Conservation (phyloP, 2,113 vertebrate species). For the Rana temporaria region DNA sequence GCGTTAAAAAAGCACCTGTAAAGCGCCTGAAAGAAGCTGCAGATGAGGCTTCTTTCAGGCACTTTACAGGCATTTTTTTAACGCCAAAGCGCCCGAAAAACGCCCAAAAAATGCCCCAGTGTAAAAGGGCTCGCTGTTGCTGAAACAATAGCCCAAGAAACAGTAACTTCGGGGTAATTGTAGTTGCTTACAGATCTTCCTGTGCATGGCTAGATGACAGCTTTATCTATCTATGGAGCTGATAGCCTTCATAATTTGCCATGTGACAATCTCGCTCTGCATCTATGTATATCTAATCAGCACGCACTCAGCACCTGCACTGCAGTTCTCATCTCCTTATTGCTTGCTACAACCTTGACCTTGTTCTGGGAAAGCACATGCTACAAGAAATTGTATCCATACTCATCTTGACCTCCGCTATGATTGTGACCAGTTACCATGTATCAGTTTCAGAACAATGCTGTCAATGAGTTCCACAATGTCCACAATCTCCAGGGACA, state of each 20-base stretch:
- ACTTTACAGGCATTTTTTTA: no score
- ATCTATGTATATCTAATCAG: background rate
- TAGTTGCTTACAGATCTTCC: no score
- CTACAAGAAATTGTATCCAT: constrained; percentile 3
- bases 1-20: no score
- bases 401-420: background rate
- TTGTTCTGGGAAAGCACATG: background rate
- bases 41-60: no score
- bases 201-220: no score
- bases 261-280: background rate
- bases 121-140: no score
- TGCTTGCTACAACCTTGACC: background rate
- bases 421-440: background rate
- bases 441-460: background rate
- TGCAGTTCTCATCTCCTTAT: background rate
- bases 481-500: no score
- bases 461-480: background rate
- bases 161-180: no score
- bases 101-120: no score
- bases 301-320: background rate
- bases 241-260: background rate
- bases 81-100: no score
- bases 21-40: no score
- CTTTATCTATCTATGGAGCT: background rate
- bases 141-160: no score